Evolutionary conservation across 2,113 vertebrate species (phyloP), one percentile per base, ranked within the genome.

Genomic region (Gymnogyps californianus): DNA sequence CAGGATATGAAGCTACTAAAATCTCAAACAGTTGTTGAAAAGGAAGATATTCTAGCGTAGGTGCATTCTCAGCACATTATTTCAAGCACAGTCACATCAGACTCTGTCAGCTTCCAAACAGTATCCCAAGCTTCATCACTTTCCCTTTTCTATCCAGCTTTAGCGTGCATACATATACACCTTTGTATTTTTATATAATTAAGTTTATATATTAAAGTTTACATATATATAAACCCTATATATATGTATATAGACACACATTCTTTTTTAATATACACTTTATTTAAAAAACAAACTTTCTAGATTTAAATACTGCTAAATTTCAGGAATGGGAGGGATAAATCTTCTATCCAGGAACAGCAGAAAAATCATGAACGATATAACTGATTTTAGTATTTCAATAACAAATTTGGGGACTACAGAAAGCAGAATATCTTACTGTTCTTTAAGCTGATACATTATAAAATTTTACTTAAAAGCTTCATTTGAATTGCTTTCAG

Each of bases 131-230:
- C 51, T 83, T 88, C 74, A 93, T 12, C 47, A 16, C 18, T 66
- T 70, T 32, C 10, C 13, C 10, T 59, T 32, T 77, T 61, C 62
- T 76, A 29, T 51, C 17, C 32, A 52, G 38, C 52, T 88, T 66
- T 61, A 80, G 47, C 4, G 1, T 1, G 0, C 7, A 20, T 12
- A 38, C 2, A 54, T 10, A 82, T 34, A 67, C 8, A 44, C 13
- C 16, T 79, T 44, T 32, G 16, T 29, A 74, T 8, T 69, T 77
- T 36, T 67, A 67, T 34, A 26, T 24, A 40, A 52, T 18, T 54
- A 51, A 18, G 25, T 71, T 72, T 49, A 47, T 36, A 47, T 51
- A 42, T 0, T 57, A 4, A 55, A 58, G 17, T 13, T 58, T 72
- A 29, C 11, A 38, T 31, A 26, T 42, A 25, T 1, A 65, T 4